These are phyloP conservation scores for Caenorhabditis doughertyi DNA, from an alignment of 2,888 invertebrate species.

Conservation along the genomic window DNA sequence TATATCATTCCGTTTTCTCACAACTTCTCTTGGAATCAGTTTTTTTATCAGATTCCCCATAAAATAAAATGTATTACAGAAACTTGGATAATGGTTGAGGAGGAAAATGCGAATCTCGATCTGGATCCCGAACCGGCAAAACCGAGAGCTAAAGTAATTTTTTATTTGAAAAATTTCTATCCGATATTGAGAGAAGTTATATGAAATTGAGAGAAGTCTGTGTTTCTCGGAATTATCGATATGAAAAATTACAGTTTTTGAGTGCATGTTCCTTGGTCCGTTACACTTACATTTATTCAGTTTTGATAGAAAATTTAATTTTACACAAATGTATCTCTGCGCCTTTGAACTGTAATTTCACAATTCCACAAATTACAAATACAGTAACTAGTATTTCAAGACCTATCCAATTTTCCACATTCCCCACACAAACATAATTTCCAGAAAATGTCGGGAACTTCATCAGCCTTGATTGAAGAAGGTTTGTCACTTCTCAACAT, in stretches of 20 bases:
- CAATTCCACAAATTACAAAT: too few relatives aligned
- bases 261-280: too few relatives aligned
- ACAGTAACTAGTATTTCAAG: too few relatives aligned
- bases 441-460: slow-evolving; percentile 62
- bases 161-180: slow-evolving; percentile 16
- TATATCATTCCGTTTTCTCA: too few relatives aligned
- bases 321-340: too few relatives aligned
- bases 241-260: too few relatives aligned
- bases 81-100: slow-evolving; percentile 68
- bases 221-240: too few relatives aligned
- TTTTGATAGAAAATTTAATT: too few relatives aligned
- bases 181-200: too few relatives aligned
- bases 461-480: slow-evolving; percentile 64
- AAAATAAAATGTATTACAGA: slow-evolving; percentile 22
- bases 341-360: too few relatives aligned
- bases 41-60: background rate
- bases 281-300: too few relatives aligned
- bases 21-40: background rate
- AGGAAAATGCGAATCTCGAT: slow-evolving; percentile 51
- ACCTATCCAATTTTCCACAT: background rate
- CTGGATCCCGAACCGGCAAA: slow-evolving; percentile 15
- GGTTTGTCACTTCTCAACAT: slow-evolving; percentile 63
- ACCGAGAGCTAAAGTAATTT: slow-evolving; percentile 1
- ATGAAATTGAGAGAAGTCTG: too few relatives aligned
- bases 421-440: background rate